These are phyloP conservation scores for Drosophila neonasuta DNA, from an alignment of 2,888 invertebrate species.

Conservation along the genomic window DNA sequence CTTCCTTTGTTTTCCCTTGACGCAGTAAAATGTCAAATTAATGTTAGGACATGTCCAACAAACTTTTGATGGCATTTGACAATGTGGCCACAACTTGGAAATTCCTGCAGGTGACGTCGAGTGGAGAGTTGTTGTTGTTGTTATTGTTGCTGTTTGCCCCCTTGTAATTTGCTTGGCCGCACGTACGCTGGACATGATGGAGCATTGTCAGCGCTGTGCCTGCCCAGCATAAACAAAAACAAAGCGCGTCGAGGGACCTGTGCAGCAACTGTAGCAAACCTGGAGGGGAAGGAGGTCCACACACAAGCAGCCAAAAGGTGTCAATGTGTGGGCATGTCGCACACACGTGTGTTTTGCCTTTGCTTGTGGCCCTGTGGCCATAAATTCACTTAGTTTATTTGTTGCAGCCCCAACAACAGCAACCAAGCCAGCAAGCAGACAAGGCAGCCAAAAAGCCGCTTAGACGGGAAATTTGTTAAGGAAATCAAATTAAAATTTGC, in stretches of 20 bases:
- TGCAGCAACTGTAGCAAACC: conserved; percentile 61
- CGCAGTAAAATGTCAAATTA: conserved; percentile 79
- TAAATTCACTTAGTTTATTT: conserved; percentile 66
- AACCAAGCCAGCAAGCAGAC: conserved; percentile 1
- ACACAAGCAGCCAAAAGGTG: conserved; percentile 50
- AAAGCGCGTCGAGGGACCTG: conserved; percentile 1
- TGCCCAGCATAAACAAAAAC: conserved; percentile 71
- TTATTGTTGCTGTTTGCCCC: conserved; percentile 42
- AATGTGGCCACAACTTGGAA: conserved; percentile 67
- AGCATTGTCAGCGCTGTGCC: conserved; percentile 73
- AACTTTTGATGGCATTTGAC: conserved; percentile 77
- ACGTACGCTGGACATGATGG: conserved; percentile 65
- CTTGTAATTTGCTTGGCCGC: conserved; percentile 75
- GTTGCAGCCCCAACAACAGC: conserved; percentile 36
- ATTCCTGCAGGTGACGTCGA: conserved; percentile 78
- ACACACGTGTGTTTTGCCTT: conserved; percentile 59
- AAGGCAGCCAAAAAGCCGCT: conserved; percentile 1
- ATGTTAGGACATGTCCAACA: conserved; percentile 77
- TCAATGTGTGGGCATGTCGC: conserved; percentile 76
- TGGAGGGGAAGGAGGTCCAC: conserved; percentile 14
- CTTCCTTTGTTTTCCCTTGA: conserved; percentile 9
- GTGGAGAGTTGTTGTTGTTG: too few relatives aligned
- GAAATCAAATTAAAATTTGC: conserved; percentile 72
- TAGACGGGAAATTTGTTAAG: conserved; percentile 70
- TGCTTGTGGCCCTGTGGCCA: conserved; percentile 53